A percentile compares a stretch with the other conserved stretches of the same genome.
phyloP scores from a whole-genome alignment of 2,113 vertebrate genomes.

The Chloropsis cyanopogon region DNA sequence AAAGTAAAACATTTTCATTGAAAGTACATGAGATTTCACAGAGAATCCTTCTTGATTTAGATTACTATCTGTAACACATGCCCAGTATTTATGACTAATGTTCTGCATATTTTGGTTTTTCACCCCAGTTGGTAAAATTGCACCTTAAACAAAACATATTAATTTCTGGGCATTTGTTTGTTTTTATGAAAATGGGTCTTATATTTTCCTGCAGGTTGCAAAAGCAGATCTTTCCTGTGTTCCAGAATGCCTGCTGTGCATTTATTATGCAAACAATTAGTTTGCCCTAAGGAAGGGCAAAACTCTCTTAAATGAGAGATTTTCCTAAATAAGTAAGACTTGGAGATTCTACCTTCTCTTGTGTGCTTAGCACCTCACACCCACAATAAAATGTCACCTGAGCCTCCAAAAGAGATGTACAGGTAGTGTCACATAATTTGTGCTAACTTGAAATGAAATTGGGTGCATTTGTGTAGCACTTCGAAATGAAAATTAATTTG shows the following conservation, averaged over 20 bases:
- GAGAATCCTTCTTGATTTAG: neutral
- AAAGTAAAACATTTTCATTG: neutral
- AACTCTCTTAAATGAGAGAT: neutral
- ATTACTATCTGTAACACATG: neutral
- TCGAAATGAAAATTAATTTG: slow-evolving; percentile 27
- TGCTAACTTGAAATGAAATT: neutral
- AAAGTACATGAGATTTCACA: neutral
- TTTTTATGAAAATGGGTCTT: neutral
- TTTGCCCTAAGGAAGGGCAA: neutral
- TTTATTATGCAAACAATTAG: neutral
- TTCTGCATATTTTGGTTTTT: neutral
- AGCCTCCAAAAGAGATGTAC: neutral
- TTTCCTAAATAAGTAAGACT: neutral
- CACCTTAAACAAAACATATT: neutral
- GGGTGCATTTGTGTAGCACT: neutral
- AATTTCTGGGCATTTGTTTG: neutral
- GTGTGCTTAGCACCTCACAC: neutral
- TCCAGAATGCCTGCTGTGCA: neutral
- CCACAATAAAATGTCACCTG: neutral
- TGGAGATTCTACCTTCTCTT: neutral
- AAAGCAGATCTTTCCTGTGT: neutral
- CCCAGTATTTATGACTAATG: neutral
- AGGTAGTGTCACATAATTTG: neutral
- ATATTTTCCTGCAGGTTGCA: neutral
- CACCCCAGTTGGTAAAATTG: neutral